Conservation (phyloP, 2,113 vertebrate species). For the Paedocypris sp. region DNA sequence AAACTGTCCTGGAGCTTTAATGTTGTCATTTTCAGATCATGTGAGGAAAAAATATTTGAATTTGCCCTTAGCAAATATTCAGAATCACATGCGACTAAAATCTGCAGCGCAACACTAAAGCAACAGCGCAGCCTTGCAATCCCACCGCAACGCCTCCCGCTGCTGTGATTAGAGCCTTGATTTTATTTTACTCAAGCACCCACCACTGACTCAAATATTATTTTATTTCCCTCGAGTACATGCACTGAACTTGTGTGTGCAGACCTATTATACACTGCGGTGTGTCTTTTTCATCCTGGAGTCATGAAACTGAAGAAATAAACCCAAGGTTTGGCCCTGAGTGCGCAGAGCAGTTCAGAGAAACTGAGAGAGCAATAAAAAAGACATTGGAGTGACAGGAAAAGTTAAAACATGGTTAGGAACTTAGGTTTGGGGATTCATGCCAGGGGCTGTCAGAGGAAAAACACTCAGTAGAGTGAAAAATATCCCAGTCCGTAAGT, state of each 20-base stretch:
- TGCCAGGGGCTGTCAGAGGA: conserved; percentile 34
- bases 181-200: conserved; percentile 25
- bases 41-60: too few species aligned
- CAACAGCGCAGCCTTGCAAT: too few species aligned
- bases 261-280: conserved; percentile 6
- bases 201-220: conserved; percentile 33
- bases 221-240: neutral
- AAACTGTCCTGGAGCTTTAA: too few species aligned
- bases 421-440: conserved; percentile 31
- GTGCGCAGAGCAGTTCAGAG: conserved; percentile 10
- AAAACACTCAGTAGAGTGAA: conserved; percentile 28
- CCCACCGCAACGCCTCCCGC: conserved; percentile 24
- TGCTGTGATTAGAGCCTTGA: conserved; percentile 29
- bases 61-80: neutral
- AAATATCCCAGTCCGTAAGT: conserved; percentile 31
- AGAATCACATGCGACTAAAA: conserved; percentile 3
- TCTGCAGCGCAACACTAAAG: too few species aligned
- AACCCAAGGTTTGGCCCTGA: conserved; percentile 3
- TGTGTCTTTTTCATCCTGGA: conserved; percentile 27
- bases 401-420: conserved; percentile 25
- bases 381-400: conserved; percentile 15
- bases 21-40: too few species aligned
- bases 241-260: neutral
- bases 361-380: conserved; percentile 11
- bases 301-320: too few species aligned